Conservation (phyloP, 2,797 vertebrate species). For the Anas bernieri region DNA sequence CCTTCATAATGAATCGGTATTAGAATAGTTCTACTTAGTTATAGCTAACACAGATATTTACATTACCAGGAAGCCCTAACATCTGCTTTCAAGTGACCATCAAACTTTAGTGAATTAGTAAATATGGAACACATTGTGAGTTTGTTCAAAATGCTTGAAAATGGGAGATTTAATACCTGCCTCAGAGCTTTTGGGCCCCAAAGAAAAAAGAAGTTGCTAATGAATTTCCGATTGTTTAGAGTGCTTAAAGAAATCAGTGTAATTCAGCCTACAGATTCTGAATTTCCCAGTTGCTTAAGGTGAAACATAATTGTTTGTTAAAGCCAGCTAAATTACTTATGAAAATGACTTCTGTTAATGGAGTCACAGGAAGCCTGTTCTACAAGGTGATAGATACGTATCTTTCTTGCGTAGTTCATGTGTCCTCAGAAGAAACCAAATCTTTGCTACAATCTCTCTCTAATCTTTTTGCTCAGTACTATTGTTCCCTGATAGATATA, state of each 20-base stretch:
- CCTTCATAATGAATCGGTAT: not conserved
- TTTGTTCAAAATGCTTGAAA: not conserved
- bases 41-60: constrained; percentile 20
- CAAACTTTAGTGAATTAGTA: constrained; percentile 9
- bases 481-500: constrained; percentile 9
- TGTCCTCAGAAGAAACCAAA: not conserved
- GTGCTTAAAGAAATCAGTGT: not conserved
- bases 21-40: not conserved
- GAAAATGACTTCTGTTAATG: not conserved
- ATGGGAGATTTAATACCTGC: constrained; percentile 13
- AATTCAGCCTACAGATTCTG: not conserved
- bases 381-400: not conserved
- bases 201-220: not conserved
- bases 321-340: not conserved
- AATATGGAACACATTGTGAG: constrained; percentile 23
- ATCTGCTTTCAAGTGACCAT: constrained; percentile 32
- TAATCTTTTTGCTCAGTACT: not conserved
- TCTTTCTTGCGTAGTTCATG: not conserved
- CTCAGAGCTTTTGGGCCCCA: not conserved
- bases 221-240: not conserved
- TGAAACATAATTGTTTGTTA: not conserved
- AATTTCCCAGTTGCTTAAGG: not conserved
- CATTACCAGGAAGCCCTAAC: not conserved
- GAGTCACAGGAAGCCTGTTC: not conserved
- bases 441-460: not conserved